phyloP scores from a whole-genome alignment of 2,113 vertebrate genomes.

The Platanista minor region DNA sequence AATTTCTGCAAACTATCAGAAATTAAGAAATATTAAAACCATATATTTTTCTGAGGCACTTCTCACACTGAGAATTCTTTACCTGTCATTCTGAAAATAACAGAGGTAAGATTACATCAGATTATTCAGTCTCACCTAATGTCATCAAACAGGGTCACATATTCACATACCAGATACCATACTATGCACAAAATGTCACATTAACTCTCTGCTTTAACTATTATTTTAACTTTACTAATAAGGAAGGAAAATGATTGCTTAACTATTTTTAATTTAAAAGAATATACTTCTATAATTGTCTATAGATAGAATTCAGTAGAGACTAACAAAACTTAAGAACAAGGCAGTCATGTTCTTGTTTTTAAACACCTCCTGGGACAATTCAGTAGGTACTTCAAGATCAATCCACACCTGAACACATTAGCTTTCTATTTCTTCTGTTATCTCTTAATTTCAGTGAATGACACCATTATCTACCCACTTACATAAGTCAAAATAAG shows the following conservation, averaged over 20 bases:
- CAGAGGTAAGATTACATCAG: slow-evolving; percentile 68
- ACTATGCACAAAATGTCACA: slow-evolving; percentile 61
- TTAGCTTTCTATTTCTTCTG: neutral
- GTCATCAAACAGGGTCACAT: slow-evolving; percentile 56
- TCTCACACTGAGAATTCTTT: slow-evolving; percentile 61
- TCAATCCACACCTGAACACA: neutral
- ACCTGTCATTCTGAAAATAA: slow-evolving; percentile 70
- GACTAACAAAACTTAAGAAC: neutral
- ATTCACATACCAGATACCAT: neutral
- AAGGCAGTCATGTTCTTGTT: neutral
- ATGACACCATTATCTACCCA: neutral
- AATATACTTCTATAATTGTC: neutral
- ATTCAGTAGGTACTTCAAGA: neutral
- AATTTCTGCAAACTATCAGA: slow-evolving; percentile 75
- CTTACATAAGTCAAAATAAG: neutral
- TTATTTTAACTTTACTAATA: neutral
- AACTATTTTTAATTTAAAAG: neutral
- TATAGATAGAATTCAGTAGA: neutral
- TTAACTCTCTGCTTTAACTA: slow-evolving; percentile 50
- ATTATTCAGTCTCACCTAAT: slow-evolving; percentile 63
- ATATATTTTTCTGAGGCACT: slow-evolving; percentile 56
- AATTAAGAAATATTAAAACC: slow-evolving; percentile 65
- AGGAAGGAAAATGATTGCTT: neutral
- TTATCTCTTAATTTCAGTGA: neutral
- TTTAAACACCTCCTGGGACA: neutral